Conservation (phyloP, 2,797 vertebrate genomes). For the Lepilemur septentrionalis region DNA sequence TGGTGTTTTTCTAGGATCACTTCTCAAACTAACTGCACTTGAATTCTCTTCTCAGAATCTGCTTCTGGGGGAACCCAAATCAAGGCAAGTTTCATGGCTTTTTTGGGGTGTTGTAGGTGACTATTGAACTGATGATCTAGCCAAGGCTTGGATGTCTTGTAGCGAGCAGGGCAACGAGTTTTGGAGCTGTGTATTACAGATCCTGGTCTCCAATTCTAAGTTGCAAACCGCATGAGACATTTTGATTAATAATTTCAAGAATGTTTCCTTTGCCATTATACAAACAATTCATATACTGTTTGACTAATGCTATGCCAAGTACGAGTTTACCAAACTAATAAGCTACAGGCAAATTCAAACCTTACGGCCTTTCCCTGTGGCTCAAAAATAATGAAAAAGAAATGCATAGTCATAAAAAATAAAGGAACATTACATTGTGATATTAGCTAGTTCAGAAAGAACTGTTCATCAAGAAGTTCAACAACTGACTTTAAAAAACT, state of each 20-base stretch:
- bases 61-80: not conserved
- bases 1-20: not conserved
- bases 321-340: conserved; percentile 39
- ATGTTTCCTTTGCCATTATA: conserved; percentile 10
- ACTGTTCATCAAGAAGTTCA: not conserved
- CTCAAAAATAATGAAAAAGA: conserved; percentile 43
- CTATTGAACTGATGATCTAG: not conserved
- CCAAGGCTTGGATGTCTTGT: not conserved
- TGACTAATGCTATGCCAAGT: conserved; percentile 26
- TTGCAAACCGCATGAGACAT: not conserved
- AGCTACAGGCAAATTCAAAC: conserved; percentile 29
- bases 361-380: not conserved
- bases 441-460: not conserved
- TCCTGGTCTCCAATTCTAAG: not conserved
- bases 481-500: not conserved
- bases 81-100: not conserved
- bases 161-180: not conserved
- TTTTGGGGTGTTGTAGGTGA: not conserved
- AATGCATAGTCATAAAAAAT: conserved; percentile 25
- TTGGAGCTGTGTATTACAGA: not conserved
- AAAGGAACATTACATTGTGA: not conserved
- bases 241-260: conserved; percentile 23
- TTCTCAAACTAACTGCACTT: not conserved
- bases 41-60: not conserved
- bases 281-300: not conserved